These are phyloP conservation scores for Diorhabda carinulata DNA, from an alignment of 1,140 invertebrate species.

Conservation along the genomic window DNA sequence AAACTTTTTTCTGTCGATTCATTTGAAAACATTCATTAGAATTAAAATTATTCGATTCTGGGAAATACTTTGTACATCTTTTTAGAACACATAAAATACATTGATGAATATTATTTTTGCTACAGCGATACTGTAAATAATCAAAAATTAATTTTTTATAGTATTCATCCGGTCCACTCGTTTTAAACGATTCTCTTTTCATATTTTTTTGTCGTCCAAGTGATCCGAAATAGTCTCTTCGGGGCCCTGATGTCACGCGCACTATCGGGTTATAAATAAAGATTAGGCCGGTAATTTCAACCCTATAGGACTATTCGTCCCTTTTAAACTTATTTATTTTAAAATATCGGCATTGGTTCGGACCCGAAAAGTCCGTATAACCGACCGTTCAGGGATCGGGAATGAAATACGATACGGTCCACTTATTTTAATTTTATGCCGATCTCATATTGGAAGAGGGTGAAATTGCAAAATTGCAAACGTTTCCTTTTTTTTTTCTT, in stretches of 20 bases:
- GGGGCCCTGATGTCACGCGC: conserved; percentile 8
- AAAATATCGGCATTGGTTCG: conserved; percentile 43
- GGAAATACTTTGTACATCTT: too few relatives aligned
- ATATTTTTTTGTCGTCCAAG: background rate
- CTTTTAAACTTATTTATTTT: conserved; percentile 48
- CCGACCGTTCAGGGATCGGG: conserved; percentile 22
- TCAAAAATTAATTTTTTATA: background rate
- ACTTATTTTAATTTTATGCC: conserved; percentile 47
- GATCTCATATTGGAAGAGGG: conserved; percentile 18
- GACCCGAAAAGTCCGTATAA: conserved; percentile 16
- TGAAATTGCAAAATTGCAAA: conserved; percentile 13
- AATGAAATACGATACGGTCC: conserved; percentile 42
- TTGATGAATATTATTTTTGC: too few relatives aligned
- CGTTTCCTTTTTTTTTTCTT: conserved; percentile 6
- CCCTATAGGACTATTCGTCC: conserved; percentile 41
- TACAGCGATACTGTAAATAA: too few relatives aligned
- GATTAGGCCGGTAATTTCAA: conserved; percentile 45
- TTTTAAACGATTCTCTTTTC: background rate
- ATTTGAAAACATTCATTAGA: too few relatives aligned
- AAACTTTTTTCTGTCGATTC: too few relatives aligned
- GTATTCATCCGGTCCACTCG: background rate
- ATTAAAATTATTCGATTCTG: too few relatives aligned
- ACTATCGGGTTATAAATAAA: conserved; percentile 44
- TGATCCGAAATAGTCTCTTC: background rate
- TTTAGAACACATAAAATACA: too few relatives aligned